A percentile compares a stretch with the other conserved stretches of the same genome.
These are phyloP conservation scores for Seira musarum DNA, from an alignment of 2,888 invertebrate species.

Conservation along the genomic window DNA sequence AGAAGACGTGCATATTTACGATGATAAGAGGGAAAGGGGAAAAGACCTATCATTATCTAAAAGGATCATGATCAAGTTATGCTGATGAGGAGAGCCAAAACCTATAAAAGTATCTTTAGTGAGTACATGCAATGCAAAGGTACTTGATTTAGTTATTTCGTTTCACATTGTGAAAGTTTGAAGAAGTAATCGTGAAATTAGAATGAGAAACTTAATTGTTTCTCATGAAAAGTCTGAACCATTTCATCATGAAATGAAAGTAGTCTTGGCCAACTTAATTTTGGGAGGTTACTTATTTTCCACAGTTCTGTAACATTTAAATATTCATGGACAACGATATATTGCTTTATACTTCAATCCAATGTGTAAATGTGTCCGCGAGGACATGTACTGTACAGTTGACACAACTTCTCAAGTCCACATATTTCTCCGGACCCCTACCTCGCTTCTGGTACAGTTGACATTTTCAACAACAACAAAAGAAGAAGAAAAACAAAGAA, in stretches of 20 bases:
- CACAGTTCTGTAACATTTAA: no score
- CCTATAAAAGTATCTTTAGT: no score
- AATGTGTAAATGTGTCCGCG: neutral
- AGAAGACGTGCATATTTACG: conserved; percentile 24
- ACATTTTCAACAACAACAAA: conserved; percentile 48
- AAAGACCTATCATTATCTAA: conserved; percentile 57
- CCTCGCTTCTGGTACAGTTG: conserved; percentile 56
- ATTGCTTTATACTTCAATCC: conserved; percentile 13
- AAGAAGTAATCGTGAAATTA: no score
- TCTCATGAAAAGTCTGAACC: no score
- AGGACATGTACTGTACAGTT: conserved; percentile 7
- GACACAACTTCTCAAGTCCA: conserved; percentile 37
- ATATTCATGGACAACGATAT: conserved; percentile 46
- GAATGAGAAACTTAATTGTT: no score
- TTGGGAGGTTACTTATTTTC: no score
- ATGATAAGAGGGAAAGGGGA: conserved; percentile 38
- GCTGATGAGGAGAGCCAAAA: conserved; percentile 41
- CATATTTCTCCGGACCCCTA: conserved; percentile 46
- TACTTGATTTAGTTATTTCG: no score
- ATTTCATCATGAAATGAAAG: no score
- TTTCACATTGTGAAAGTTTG: no score
- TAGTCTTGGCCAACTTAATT: no score
- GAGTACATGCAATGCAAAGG: no score
- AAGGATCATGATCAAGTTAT: conserved; percentile 50
- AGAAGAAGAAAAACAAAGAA: conserved; percentile 42